phyloP scores from a whole-genome alignment of 2,113 vertebrate species.

The Gnathonemus echidnorhynchus region DNA sequence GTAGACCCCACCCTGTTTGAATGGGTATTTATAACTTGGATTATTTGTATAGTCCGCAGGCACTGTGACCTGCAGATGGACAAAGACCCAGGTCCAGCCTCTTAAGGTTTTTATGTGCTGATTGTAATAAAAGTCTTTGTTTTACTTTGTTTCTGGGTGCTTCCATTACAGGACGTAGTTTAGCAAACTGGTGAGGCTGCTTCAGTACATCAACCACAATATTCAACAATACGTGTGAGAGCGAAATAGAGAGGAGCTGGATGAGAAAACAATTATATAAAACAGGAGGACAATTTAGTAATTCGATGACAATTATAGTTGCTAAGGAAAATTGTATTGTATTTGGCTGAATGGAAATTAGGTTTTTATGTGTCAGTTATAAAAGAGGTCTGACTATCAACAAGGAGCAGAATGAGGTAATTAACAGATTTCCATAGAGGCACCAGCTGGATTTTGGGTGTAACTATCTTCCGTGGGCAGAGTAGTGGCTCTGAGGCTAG shows the following conservation, averaged over 20 bases:
- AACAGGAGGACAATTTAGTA: neutral
- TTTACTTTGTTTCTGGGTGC: neutral
- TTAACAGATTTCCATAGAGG: neutral
- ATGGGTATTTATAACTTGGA: slow-evolving; percentile 9
- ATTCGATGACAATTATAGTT: neutral
- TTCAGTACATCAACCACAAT: neutral
- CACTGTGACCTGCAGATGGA: slow-evolving; percentile 7
- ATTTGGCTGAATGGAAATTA: neutral
- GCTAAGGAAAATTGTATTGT: neutral
- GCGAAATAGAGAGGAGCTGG: neutral
- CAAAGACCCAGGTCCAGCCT: neutral
- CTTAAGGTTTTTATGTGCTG: neutral
- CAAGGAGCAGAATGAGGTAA: neutral
- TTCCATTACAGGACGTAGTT: neutral
- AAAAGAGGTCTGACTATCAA: neutral
- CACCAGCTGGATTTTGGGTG: neutral
- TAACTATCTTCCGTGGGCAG: neutral
- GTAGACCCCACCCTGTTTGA: neutral
- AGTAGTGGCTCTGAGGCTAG: no score
- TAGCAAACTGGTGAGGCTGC: neutral
- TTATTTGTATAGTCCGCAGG: neutral
- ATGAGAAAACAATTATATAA: neutral
- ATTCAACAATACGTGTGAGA: neutral
- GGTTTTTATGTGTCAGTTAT: neutral
- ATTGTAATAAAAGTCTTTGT: slow-evolving; percentile 2